Conservation (phyloP, 2,888 invertebrate genomes). For the Epistrophe eligans region DNA sequence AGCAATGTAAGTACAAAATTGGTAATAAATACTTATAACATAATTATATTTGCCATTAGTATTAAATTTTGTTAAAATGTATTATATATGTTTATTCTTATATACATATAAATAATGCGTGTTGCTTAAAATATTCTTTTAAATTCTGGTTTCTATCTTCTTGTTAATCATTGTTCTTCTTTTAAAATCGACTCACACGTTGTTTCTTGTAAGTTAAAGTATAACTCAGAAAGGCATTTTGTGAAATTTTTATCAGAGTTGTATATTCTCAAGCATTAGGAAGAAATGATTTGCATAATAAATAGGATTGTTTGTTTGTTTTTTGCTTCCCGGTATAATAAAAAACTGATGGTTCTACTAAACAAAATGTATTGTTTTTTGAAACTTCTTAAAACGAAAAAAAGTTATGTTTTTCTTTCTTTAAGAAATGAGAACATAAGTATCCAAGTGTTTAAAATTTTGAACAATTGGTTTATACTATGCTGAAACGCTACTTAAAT, state of each 20-base stretch:
- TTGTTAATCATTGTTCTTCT: constrained; percentile 60
- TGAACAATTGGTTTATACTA: too few relatives aligned
- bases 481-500: too few relatives aligned
- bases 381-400: too few relatives aligned
- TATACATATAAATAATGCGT: constrained; percentile 37
- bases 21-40: background rate
- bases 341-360: background rate
- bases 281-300: background rate
- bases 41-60: constrained; percentile 1
- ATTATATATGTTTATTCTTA: constrained; percentile 39
- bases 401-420: too few relatives aligned
- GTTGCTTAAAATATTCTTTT: constrained; percentile 60
- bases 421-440: too few relatives aligned
- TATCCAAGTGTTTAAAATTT: too few relatives aligned
- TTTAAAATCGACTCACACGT: constrained; percentile 32
- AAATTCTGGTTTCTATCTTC: constrained; percentile 62
- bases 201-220: constrained; percentile 40
- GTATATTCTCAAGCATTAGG: background rate
- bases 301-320: background rate
- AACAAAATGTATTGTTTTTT: too few relatives aligned
- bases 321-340: background rate
- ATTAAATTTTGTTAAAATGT: constrained; percentile 17
- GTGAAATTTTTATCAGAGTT: constrained; percentile 33
- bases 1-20: constrained; percentile 92
- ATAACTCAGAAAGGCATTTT: constrained; percentile 34